Conservation (phyloP, 1,140 invertebrate genomes). For the Zelostemma sp. region DNA sequence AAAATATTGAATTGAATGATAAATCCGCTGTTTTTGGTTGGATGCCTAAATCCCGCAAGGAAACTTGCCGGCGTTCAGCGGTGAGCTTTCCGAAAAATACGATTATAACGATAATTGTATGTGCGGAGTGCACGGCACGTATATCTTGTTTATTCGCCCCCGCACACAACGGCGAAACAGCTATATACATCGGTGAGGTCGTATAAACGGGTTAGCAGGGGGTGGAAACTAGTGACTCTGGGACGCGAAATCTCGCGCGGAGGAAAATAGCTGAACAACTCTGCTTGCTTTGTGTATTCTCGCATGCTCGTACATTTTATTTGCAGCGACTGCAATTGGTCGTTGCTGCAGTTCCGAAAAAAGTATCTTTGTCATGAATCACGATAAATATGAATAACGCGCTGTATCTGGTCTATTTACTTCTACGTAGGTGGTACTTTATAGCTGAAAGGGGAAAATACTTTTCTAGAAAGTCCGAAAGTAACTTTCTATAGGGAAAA, state of each 20-base stretch:
- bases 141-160: conserved; percentile 66
- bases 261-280: conserved; percentile 51
- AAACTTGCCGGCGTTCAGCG: conserved; percentile 54
- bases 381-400: conserved; percentile 37
- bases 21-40: conserved; percentile 57
- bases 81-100: conserved; percentile 63
- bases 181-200: conserved; percentile 46
- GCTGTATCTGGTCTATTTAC: conserved; percentile 23
- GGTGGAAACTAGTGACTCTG: conserved; percentile 48
- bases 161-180: conserved; percentile 37
- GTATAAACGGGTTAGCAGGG: conserved; percentile 47
- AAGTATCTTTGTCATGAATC: conserved; percentile 26
- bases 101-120: conserved; percentile 70
- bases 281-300: conserved; percentile 52
- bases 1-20: too few relatives aligned
- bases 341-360: conserved; percentile 26
- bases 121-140: conserved; percentile 59
- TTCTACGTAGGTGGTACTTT: too few relatives aligned
- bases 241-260: conserved; percentile 56
- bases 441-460: too few relatives aligned
- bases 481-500: too few relatives aligned
- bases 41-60: conserved; percentile 60
- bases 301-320: conserved; percentile 50
- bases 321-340: conserved; percentile 56
- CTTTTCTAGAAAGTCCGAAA: too few relatives aligned